Evolutionary conservation across 2,797 vertebrate species (phyloP).

Genomic region (Dendrocincla tyrannina): DNA sequence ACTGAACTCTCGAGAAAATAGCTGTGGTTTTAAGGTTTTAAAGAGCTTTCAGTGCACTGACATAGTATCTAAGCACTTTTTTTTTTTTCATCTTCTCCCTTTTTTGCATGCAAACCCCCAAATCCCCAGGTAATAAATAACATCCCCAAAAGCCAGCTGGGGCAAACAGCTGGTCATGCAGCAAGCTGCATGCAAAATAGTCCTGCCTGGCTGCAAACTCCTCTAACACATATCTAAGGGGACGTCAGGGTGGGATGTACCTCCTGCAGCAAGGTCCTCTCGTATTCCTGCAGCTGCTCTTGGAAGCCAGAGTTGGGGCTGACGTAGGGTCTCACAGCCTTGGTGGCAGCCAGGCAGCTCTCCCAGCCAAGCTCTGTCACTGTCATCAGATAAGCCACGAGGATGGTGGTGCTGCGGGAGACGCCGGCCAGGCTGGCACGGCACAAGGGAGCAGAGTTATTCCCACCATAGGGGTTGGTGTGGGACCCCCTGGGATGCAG

Average conservation of each 20-base stretch:
- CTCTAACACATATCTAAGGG: rapidly evolving
- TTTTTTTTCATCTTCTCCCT: rapidly evolving
- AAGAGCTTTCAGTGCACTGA: rapidly evolving
- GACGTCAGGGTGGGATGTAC: background rate
- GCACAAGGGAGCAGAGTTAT: background rate
- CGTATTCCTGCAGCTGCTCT: conserved; percentile 88
- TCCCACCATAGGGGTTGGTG: rapidly evolving
- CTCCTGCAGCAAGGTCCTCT: conserved; percentile 82
- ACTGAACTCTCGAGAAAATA: background rate
- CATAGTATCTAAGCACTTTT: too few relatives aligned
- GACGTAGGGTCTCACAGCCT: conserved; percentile 81
- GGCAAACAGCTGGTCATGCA: background rate
- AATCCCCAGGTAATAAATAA: background rate
- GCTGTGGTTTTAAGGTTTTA: background rate
- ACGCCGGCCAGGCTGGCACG: conserved; percentile 84
- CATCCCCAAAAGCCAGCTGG: background rate
- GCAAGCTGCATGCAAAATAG: background rate
- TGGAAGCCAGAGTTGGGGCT: conserved; percentile 90
- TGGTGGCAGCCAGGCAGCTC: conserved; percentile 85
- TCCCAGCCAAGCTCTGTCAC: conserved; percentile 86
- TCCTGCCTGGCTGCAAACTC: rapidly evolving
- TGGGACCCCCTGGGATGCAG: rapidly evolving
- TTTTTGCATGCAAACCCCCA: background rate
- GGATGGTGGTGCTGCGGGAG: conserved; percentile 87
- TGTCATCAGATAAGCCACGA: conserved; percentile 91